Base-by-base conservation (phyloP, 2,888 invertebrate genomes). In the Hedychridium roseum region DNA sequence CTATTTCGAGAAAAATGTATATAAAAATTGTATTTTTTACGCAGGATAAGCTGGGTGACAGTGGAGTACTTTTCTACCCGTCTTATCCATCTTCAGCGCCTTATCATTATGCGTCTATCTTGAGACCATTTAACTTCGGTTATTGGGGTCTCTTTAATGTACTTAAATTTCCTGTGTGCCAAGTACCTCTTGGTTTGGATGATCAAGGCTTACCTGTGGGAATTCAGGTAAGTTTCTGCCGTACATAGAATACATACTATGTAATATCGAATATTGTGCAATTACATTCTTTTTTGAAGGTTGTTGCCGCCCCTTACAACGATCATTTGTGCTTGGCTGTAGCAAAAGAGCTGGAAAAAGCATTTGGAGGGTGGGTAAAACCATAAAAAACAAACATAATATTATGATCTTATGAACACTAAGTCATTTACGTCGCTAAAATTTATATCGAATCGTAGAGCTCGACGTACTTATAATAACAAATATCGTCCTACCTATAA, bases 81-180 rank as follows among this genome's bases (percentile, higher is more conserved):
- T 87, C 90, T 3, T 88, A 88, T 50, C 92, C 95, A 0, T 83
- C 83, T 49, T 84, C 89, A 2, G 92, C 96, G 0, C 89, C 89
- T 11, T 90, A 90, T 76, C 95, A 96, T 80, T 88, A 89, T 76
- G 86, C 90, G 43, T 84, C 90, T 14, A 83, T 90, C 55, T 74
- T 92, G 6, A 86, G 90, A 41, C 88, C 92, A 0, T 90, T 85
- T 79, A 94, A 95, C 81, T 93, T 94, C 76, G 85, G 86, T 36
- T 93, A 94, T 79, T 94, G 91, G 80, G 88, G 87, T 14, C 81
- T 96, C 42, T 90, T 94, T 79, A 97, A 95, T 80, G 89, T 88
- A 6, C 79, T 96, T 14, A 87, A 88, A 35, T 81, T 94, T 36
- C 96, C 96, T 0, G 88, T 85, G 0, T 93, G 91, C 0, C 92